Percentiles rank a stretch among this genome's conserved stretches.
phyloP scores from a whole-genome alignment of 2,113 vertebrate genomes.

The Spea bombifrons region DNA sequence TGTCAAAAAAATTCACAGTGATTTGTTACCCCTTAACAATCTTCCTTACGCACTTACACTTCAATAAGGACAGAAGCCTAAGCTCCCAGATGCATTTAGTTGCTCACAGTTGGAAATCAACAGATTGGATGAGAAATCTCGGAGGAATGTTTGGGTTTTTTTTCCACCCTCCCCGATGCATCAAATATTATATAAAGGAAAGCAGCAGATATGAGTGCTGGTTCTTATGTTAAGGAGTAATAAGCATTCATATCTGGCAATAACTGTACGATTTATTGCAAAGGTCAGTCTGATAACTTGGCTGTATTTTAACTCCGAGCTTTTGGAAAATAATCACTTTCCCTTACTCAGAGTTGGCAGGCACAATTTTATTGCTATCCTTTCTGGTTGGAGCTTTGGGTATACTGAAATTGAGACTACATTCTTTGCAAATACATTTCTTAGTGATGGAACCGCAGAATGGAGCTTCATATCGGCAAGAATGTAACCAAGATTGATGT shows the following conservation, averaged over 20 bases:
- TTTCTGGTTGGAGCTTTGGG: not conserved
- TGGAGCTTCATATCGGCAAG: too few relatives aligned
- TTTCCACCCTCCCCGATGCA: slow-evolving; percentile 51
- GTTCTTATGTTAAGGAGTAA: slow-evolving; percentile 58
- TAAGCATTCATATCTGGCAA: slow-evolving; percentile 56
- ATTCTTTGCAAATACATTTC: not conserved
- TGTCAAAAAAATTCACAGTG: slow-evolving; percentile 58
- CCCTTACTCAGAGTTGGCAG: slow-evolving; percentile 54
- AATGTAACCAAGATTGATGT: too few relatives aligned
- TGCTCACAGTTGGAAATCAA: slow-evolving; percentile 55
- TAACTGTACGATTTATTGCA: slow-evolving; percentile 66
- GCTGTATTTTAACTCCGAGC: slow-evolving; percentile 63
- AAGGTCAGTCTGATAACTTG: slow-evolving; percentile 60
- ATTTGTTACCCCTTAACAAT: slow-evolving; percentile 62
- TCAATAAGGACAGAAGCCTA: slow-evolving; percentile 47
- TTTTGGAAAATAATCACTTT: slow-evolving; percentile 62
- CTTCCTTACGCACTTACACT: slow-evolving; percentile 55
- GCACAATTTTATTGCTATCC: slow-evolving; percentile 31
- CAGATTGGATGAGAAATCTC: slow-evolving; percentile 55
- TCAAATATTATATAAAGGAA: slow-evolving; percentile 53
- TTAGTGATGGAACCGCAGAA: too few relatives aligned
- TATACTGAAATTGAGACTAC: not conserved
- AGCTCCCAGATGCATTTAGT: slow-evolving; percentile 42
- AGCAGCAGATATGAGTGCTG: slow-evolving; percentile 50
- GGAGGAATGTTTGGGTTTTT: slow-evolving; percentile 52